A percentile compares a stretch with the other conserved stretches of the same genome.
Conservation (phyloP, 2,797 vertebrate genomes). For the Epinephelus malabaricus region DNA sequence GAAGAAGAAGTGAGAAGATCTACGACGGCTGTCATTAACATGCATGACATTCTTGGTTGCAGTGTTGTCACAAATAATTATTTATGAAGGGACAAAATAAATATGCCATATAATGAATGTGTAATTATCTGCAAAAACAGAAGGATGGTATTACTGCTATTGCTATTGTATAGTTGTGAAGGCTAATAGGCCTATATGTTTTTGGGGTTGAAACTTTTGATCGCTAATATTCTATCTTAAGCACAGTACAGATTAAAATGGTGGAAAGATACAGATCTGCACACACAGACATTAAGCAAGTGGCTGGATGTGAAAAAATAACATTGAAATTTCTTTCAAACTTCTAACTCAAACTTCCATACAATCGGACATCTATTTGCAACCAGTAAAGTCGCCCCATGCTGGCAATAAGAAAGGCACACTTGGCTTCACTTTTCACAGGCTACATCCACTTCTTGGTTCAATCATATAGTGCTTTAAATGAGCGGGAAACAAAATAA, state of each 20-base stretch:
- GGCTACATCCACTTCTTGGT: too few relatives aligned
- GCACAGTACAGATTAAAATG: neutral
- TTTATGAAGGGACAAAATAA: neutral
- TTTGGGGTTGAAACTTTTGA: neutral
- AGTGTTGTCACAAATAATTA: neutral
- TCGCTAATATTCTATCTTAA: neutral
- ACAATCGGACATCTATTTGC: too few relatives aligned
- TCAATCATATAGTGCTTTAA: too few relatives aligned
- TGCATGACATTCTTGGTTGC: neutral
- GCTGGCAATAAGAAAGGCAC: too few relatives aligned
- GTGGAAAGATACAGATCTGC: neutral
- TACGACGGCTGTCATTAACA: neutral
- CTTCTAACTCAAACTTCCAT: too few relatives aligned
- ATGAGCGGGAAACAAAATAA: too few relatives aligned
- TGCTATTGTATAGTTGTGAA: neutral
- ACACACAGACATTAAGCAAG: neutral
- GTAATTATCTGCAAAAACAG: neutral
- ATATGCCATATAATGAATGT: neutral
- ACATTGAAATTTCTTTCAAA: too few relatives aligned
- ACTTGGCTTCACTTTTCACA: too few relatives aligned
- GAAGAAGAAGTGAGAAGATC: neutral
- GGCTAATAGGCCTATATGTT: too few relatives aligned
- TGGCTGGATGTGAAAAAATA: neutral
- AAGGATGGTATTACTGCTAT: neutral
- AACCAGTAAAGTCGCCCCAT: too few relatives aligned